These are phyloP conservation scores for Ganaspis brasiliensis DNA, from an alignment of 2,888 invertebrate species.

Conservation along the genomic window DNA sequence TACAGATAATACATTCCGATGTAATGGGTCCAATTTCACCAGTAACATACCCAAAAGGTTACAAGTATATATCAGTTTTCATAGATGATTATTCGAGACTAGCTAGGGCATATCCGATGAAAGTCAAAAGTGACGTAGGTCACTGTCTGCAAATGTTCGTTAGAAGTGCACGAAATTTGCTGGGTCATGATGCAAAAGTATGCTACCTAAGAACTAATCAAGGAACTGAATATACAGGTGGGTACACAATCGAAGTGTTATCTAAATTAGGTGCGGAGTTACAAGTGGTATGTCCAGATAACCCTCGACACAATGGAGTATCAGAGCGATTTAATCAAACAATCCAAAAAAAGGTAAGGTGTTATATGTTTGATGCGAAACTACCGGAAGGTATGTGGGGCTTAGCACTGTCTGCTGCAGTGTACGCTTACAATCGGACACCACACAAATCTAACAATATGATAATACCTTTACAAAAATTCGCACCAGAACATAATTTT, in stretches of 20 bases:
- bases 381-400: too few species aligned
- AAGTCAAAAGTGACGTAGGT: constrained; percentile 56
- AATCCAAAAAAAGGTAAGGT: not conserved
- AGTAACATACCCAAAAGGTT: constrained; percentile 53
- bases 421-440: too few species aligned
- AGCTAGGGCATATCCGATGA: constrained; percentile 61
- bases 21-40: constrained; percentile 59
- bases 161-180: constrained; percentile 60
- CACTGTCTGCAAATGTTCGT: constrained; percentile 55
- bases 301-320: constrained; percentile 54
- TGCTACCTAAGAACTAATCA: constrained; percentile 64
- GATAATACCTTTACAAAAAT: constrained; percentile 49
- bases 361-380: too few species aligned
- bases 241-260: constrained; percentile 15
- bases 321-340: not conserved
- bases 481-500: constrained; percentile 49
- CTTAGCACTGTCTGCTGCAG: not conserved
- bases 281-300: constrained; percentile 49
- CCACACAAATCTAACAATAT: too few species aligned
- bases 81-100: constrained; percentile 62
- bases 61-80: constrained; percentile 58
- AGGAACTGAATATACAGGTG: constrained; percentile 48
- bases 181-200: constrained; percentile 61
- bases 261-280: constrained; percentile 20
- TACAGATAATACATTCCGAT: constrained; percentile 62